Conservation (phyloP, 2,113 vertebrate species). For the Lanius collurio region DNA sequence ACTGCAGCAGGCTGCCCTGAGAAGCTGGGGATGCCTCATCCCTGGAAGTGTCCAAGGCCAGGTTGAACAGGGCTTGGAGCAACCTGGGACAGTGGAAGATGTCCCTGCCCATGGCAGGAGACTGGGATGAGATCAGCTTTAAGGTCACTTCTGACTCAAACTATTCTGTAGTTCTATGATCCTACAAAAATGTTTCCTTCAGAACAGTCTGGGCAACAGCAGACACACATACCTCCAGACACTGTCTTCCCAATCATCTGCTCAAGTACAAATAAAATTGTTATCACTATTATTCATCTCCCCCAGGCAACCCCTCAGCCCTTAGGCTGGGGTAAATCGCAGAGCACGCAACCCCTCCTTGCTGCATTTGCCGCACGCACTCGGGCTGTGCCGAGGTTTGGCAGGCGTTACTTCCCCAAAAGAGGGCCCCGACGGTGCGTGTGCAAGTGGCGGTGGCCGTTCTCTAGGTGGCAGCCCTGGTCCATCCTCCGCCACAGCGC, state of each 20-base stretch:
- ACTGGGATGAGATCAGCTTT: not conserved
- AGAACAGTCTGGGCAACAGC: not conserved
- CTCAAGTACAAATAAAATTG: not conserved
- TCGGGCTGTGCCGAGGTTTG: not conserved
- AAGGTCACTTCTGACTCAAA: not conserved
- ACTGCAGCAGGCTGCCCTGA: not conserved
- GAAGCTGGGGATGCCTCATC: not conserved
- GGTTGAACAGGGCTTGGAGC: not conserved
- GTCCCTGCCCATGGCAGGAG: not conserved
- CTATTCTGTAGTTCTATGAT: too few species aligned
- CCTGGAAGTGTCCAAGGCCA: not conserved
- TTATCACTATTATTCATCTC: rapidly evolving
- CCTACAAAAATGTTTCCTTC: too few species aligned
- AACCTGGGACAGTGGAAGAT: not conserved
- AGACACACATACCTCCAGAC: rapidly evolving
- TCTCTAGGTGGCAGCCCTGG: conserved; percentile 48
- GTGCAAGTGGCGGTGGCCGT: not conserved
- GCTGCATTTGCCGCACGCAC: rapidly evolving
- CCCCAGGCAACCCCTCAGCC: too few species aligned
- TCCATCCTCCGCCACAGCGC: not conserved
- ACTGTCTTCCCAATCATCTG: rapidly evolving
- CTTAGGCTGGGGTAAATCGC: rapidly evolving
- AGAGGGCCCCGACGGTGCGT: rapidly evolving
- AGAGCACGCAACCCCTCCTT: not conserved
- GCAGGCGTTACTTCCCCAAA: rapidly evolving